These are phyloP conservation scores for Sebastes kiyomatsui DNA, from an alignment of 2,797 vertebrate genomes.

Conservation along the genomic window DNA sequence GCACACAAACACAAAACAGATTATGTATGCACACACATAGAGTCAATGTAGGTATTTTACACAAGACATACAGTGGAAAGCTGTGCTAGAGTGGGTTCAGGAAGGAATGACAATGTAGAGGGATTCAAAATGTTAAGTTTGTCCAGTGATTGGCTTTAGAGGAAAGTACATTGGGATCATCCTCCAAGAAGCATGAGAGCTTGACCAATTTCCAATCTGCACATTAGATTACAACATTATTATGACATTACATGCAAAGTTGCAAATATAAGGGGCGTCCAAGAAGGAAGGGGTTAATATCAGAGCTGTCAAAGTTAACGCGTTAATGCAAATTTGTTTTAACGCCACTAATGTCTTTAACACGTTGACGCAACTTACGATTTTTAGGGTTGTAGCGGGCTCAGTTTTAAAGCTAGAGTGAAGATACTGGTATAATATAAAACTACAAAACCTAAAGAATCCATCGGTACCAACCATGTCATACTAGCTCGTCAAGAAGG, in stretches of 20 bases:
- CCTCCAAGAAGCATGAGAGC: background rate
- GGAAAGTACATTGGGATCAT: background rate
- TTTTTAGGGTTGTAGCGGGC: no score
- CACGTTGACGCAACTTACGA: no score
- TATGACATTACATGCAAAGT: no score
- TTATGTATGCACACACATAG: background rate
- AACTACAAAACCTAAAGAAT: no score
- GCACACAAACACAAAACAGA: conserved; percentile 15
- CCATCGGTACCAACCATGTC: no score
- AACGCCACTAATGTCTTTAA: no score
- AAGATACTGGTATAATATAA: no score
- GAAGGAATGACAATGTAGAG: background rate
- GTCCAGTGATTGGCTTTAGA: background rate
- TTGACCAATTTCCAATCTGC: background rate
- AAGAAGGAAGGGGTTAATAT: background rate
- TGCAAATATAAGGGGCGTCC: background rate
- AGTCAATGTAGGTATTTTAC: background rate
- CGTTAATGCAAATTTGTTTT: no score
- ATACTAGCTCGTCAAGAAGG: no score
- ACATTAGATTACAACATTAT: background rate
- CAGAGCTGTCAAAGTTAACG: no score
- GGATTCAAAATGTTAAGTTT: background rate
- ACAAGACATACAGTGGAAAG: background rate
- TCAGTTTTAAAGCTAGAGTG: no score
- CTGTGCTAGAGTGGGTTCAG: background rate